These are phyloP conservation scores for Linnaemya tessellans DNA, from an alignment of 2,888 invertebrate genomes.

Conservation along the genomic window DNA sequence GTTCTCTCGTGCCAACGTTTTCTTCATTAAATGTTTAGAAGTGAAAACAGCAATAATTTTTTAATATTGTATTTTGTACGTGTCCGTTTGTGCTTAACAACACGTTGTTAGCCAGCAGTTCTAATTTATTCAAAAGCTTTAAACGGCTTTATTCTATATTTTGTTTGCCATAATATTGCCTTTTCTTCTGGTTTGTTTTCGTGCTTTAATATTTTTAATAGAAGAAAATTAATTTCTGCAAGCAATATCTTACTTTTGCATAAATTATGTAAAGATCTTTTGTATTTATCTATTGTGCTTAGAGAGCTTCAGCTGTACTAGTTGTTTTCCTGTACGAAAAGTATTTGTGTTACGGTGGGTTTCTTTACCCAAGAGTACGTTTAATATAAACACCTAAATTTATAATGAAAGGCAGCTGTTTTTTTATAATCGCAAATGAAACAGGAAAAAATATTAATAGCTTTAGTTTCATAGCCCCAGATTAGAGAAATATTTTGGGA, in stretches of 20 bases:
- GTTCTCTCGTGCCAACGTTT: not conserved
- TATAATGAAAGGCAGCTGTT: too few relatives aligned
- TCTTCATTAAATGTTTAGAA: not conserved
- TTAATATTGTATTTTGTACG: not conserved
- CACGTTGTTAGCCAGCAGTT: constrained; percentile 39
- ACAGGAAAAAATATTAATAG: too few relatives aligned
- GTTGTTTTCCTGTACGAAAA: too few relatives aligned
- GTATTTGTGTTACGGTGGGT: too few relatives aligned
- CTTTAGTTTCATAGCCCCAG: too few relatives aligned
- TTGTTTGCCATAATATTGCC: constrained; percentile 6
- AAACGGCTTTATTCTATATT: constrained; percentile 50
- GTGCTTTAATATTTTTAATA: constrained; percentile 1
- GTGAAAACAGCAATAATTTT: not conserved
- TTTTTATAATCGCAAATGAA: too few relatives aligned
- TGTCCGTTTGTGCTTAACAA: not conserved
- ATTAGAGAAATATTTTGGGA: too few relatives aligned
- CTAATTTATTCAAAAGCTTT: constrained; percentile 67
- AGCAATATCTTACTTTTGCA: not conserved
- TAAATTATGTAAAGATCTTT: not conserved
- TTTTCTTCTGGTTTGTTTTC: constrained; percentile 1
- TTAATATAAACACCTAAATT: too few relatives aligned
- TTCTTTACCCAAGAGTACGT: too few relatives aligned
- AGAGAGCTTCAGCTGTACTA: too few relatives aligned
- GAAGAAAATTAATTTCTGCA: not conserved
- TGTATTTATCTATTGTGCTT: not conserved